Base-by-base conservation (phyloP, 1,140 invertebrate genomes). In the Papilio helenus region DNA sequence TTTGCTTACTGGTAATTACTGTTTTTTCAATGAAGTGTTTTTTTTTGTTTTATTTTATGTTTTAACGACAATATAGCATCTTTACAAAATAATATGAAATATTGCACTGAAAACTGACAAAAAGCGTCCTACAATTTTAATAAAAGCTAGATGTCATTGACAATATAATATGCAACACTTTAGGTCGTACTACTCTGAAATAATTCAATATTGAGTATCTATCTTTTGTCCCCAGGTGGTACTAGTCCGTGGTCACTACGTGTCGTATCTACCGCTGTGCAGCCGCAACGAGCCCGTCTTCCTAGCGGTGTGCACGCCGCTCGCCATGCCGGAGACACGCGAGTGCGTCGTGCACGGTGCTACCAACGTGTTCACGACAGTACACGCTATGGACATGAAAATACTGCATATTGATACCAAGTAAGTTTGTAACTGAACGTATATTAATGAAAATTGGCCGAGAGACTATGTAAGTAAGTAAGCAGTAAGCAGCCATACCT, bases 331-430 rank as follows among this genome's bases (percentile, higher is more conserved):
- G 3, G 99, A 99, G 95, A 99, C 99, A 34, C 96, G 99, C 83
- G 97, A 98, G 93, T 99, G 98, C 95, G 97, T 99, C 71, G 97
- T 99, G 20, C 98, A 99, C 92, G 99, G 99, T 83, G 98, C 98
- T 89, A 99, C 99, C 79, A 98, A 98, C 95, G 98, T 99, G 51
- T 99, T 99, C 95, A 99, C 98, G 84, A 98, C 98, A 34, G 98
- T 99, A 80, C 99, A 99, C 92, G 97, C 98, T 79, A 98, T 99
- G 97, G 99, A 99, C 94, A 99, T 99, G 98, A 99, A 98, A 94
- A 99, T 99, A 94, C 96, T 99, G 79, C 98, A 99, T 94, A 97
- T 99, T 83, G 99, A 99, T 92, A 96, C 97, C 93, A 99, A 98
- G 99, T 99, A 96, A 98, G 90, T 86, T 44, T 44, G 14, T 55